These are phyloP conservation scores for Rhea pennata DNA, from an alignment of 2,113 vertebrate species.

Conservation along the genomic window DNA sequence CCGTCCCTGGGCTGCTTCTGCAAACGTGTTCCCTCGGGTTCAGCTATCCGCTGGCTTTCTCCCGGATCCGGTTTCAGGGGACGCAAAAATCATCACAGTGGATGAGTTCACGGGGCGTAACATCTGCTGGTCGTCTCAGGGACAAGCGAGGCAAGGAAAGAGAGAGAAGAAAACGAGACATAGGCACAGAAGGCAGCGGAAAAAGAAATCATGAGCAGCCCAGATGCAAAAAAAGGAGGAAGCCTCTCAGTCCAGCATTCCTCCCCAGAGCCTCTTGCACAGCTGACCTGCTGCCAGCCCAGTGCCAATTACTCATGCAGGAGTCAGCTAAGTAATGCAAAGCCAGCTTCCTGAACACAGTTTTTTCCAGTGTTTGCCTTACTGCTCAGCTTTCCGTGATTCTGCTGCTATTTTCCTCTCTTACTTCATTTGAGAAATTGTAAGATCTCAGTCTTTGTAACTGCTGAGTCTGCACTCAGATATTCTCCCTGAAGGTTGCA, in stretches of 20 bases:
- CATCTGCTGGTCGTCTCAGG: neutral
- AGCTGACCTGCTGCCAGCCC: neutral
- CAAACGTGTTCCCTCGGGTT: rapidly evolving
- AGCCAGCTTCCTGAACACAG: neutral
- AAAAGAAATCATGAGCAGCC: neutral
- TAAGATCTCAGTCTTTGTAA: neutral
- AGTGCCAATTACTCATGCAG: neutral
- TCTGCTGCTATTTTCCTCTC: neutral
- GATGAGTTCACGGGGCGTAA: neutral
- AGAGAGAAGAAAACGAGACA: neutral
- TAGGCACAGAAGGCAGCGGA: neutral
- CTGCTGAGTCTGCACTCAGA: neutral
- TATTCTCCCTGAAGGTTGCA: neutral
- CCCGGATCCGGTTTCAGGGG: neutral
- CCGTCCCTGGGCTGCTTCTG: neutral
- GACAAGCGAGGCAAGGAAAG: neutral
- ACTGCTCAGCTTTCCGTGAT: neutral
- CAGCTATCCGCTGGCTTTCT: neutral
- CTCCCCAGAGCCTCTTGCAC: neutral
- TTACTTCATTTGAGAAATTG: neutral
- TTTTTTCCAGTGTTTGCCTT: neutral
- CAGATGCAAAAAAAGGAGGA: neutral
- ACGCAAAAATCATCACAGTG: neutral
- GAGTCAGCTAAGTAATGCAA: neutral
- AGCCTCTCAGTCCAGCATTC: neutral